phyloP scores from a whole-genome alignment of 2,888 invertebrate genomes.

The Zaprionus bogoriensis region DNA sequence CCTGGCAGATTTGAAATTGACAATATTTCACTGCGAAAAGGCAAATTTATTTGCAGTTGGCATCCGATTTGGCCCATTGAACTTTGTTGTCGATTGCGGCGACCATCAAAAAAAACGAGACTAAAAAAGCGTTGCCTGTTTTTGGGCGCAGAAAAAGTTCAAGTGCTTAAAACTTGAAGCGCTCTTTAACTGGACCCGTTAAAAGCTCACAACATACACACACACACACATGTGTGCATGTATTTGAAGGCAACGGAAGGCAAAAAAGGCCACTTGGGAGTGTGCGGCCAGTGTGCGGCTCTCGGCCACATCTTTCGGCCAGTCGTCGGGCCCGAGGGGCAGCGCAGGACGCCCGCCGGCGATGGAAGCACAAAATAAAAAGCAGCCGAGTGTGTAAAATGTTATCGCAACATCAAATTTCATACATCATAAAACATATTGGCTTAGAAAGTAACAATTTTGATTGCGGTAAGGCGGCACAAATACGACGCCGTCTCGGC shows the following conservation, averaged over 20 bases:
- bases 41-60: conserved; percentile 71
- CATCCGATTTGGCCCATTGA: conserved; percentile 67
- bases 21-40: conserved; percentile 69
- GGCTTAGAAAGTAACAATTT: conserved; percentile 79
- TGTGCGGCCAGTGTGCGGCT: conserved; percentile 18
- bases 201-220: not conserved
- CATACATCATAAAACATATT: conserved; percentile 81
- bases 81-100: conserved; percentile 71
- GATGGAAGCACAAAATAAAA: conserved; percentile 52
- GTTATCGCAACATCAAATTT: conserved; percentile 80
- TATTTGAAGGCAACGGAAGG: not conserved
- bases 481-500: conserved; percentile 40
- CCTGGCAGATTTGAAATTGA: conserved; percentile 62
- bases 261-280: conserved; percentile 23
- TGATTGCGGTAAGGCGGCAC: conserved; percentile 73
- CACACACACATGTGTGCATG: not conserved
- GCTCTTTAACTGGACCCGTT: conserved; percentile 39
- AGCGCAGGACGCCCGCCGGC: not conserved
- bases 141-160: conserved; percentile 26
- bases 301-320: too few relatives aligned
- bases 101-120: conserved; percentile 21
- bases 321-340: conserved; percentile 6
- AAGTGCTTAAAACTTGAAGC: conserved; percentile 25
- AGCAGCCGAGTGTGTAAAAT: conserved; percentile 74
- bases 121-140: conserved; percentile 26